A percentile compares a stretch with the other conserved stretches of the same genome.
These are phyloP conservation scores for Synchiropus splendidus DNA, from an alignment of 2,113 vertebrate genomes.

Conservation along the genomic window DNA sequence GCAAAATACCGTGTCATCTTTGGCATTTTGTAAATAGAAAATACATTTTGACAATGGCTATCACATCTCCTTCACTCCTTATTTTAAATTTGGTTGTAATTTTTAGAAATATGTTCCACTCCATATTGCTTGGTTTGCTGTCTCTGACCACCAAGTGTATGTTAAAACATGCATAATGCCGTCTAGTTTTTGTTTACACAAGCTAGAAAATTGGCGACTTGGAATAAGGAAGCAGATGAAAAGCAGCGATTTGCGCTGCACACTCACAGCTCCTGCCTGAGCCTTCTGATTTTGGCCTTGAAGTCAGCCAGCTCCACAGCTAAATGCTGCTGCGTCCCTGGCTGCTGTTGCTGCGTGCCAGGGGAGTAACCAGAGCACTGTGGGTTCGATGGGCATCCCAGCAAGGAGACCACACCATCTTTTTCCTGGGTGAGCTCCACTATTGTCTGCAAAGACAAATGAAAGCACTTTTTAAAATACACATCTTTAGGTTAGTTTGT, in stretches of 20 bases:
- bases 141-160: no score
- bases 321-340: constrained; percentile 79
- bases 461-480: constrained; percentile 3
- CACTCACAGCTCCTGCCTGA: constrained; percentile 88
- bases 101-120: no score
- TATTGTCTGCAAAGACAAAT: constrained; percentile 65
- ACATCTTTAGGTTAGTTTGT: no score
- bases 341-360: constrained; percentile 63
- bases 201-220: no score
- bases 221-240: neutral
- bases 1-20: no score
- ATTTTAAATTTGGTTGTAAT: no score
- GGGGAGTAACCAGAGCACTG: constrained; percentile 44
- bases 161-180: no score
- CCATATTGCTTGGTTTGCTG: no score
- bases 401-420: constrained; percentile 63
- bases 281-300: constrained; percentile 80
- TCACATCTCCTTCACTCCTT: no score
- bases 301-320: constrained; percentile 84
- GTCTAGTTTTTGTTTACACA: no score
- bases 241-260: neutral
- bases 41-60: no score
- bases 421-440: constrained; percentile 86
- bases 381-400: constrained; percentile 64
- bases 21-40: no score